phyloP scores from a whole-genome alignment of 2,888 invertebrate genomes.

The Rhagonycha lutea region DNA sequence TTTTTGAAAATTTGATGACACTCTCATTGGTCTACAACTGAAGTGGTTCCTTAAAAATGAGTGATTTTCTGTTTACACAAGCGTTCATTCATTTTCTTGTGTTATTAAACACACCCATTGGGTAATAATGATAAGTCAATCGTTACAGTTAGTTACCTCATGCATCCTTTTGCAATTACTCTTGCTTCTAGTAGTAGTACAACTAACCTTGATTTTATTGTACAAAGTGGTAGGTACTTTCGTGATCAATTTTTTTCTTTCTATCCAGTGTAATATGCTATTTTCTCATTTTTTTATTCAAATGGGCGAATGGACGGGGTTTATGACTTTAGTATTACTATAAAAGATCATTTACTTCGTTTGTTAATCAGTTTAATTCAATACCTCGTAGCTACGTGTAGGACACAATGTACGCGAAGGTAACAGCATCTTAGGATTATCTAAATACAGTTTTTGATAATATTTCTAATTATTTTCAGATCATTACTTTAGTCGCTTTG shows the following conservation, averaged over 20 bases:
- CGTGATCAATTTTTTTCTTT: conserved; percentile 21
- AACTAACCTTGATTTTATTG: conserved; percentile 31
- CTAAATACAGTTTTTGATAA: background rate
- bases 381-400: conserved; percentile 35
- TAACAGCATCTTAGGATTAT: conserved; percentile 26
- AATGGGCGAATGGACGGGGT: conserved; percentile 38
- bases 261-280: conserved; percentile 15
- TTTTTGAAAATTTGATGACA: background rate
- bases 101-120: conserved; percentile 4
- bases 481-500: conserved; percentile 49
- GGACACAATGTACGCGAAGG: conserved; percentile 44
- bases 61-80: background rate
- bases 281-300: conserved; percentile 34
- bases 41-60: background rate
- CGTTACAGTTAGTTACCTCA: background rate
- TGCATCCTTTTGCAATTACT: background rate
- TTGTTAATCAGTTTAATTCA: conserved; percentile 41
- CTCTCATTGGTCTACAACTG: background rate
- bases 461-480: conserved; percentile 35
- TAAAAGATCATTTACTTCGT: conserved; percentile 41
- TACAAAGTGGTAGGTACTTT: conserved; percentile 24
- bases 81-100: background rate
- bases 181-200: background rate
- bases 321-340: conserved; percentile 35
- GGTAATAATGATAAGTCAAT: background rate